Evolutionary conservation across 2,113 vertebrate genomes (phyloP).

Genomic region (Toxostoma redivivum): DNA sequence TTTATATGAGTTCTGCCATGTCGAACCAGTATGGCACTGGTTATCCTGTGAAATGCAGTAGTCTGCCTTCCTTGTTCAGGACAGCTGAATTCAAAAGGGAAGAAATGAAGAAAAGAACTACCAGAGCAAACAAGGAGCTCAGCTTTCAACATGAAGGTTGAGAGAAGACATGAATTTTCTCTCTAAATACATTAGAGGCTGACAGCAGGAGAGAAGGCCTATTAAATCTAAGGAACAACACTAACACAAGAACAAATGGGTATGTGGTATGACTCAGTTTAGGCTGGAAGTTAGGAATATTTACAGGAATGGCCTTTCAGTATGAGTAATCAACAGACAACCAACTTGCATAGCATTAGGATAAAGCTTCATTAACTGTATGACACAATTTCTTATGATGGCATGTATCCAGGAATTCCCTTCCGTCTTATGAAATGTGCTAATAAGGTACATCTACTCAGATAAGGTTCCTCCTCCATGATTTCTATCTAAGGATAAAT

Average conservation of each 20-base stretch:
- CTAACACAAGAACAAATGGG: neutral
- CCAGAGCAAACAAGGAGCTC: neutral
- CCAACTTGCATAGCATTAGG: neutral
- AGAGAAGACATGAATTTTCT: neutral
- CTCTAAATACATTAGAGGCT: neutral
- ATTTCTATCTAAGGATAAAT: slow-evolving; percentile 14
- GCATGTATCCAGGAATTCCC: slow-evolving; percentile 14
- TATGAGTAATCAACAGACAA: neutral
- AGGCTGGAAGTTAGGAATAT: slow-evolving; percentile 11
- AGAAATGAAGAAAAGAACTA: neutral
- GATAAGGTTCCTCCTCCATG: neutral
- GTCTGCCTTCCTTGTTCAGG: neutral
- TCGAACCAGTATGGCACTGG: neutral
- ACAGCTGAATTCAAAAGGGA: neutral
- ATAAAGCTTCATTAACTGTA: slow-evolving; percentile 27
- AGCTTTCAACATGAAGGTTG: neutral
- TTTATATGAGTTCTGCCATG: neutral
- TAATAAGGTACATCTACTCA: slow-evolving; percentile 11
- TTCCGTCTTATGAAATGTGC: neutral
- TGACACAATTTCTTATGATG: slow-evolving; percentile 7
- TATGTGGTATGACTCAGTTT: neutral
- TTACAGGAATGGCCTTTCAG: slow-evolving; percentile 37
- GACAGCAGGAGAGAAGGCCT: neutral
- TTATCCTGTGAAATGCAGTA: neutral
- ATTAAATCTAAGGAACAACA: neutral